Conservation (phyloP, 2,113 vertebrate genomes). For the Loxodonta africana region DNA sequence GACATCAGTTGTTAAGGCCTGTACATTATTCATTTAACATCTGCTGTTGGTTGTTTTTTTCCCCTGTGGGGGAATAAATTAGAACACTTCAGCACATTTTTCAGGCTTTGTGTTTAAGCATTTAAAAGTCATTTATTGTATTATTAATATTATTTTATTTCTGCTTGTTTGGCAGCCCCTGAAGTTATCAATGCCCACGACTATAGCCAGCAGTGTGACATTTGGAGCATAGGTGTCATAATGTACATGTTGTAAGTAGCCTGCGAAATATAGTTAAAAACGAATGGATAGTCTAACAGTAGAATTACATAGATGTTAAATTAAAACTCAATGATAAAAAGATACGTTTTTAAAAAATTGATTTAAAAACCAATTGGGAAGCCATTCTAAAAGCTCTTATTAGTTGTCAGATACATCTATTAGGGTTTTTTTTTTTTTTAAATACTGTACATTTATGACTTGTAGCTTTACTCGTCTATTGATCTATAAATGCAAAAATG, state of each 20-base stretch:
- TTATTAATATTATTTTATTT: constrained; percentile 90
- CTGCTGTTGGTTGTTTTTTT: constrained; percentile 87
- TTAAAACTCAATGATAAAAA: constrained; percentile 29
- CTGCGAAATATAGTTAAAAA: constrained; percentile 85
- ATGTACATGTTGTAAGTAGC: constrained; percentile 96
- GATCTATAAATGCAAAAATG: constrained; percentile 36
- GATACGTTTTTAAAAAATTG: constrained; percentile 47
- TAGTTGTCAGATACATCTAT: neutral
- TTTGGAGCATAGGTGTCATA: constrained; percentile 96
- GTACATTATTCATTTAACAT: constrained; percentile 91
- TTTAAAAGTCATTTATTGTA: constrained; percentile 87
- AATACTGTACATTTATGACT: constrained; percentile 26
- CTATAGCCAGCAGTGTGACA: constrained; percentile 94
- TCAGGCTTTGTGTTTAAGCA: constrained; percentile 88
- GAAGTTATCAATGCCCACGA: constrained; percentile 94
- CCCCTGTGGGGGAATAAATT: constrained; percentile 87
- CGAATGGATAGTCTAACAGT: constrained; percentile 48
- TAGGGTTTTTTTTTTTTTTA: constrained; percentile 61
- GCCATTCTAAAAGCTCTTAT: neutral
- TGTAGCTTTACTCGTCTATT: constrained; percentile 46
- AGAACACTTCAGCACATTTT: constrained; percentile 88
- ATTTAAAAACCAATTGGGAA: constrained; percentile 37
- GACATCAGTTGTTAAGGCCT: constrained; percentile 86
- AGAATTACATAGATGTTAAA: constrained; percentile 37
- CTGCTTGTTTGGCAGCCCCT: constrained; percentile 92